These are phyloP conservation scores for Alsophila aescularia DNA, from an alignment of 2,888 invertebrate species.

Conservation along the genomic window DNA sequence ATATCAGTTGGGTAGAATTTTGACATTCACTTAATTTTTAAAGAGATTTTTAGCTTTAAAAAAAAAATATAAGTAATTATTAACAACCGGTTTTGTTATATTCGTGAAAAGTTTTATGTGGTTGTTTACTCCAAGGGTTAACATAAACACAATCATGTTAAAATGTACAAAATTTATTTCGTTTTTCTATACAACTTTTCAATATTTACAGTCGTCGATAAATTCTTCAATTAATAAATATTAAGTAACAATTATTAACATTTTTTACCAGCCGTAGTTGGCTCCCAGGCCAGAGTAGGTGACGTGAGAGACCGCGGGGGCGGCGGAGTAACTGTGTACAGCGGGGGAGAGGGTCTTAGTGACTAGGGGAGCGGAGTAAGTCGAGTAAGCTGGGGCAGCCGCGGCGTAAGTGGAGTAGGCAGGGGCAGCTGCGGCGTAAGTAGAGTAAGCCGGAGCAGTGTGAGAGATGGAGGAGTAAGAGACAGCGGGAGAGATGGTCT, in stretches of 20 bases:
- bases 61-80: no score
- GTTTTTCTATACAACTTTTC: constrained; percentile 25
- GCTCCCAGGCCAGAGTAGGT: constrained; percentile 85
- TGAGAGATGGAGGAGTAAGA: constrained; percentile 67
- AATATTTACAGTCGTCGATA: constrained; percentile 39
- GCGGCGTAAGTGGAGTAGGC: constrained; percentile 61
- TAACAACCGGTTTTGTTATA: no score
- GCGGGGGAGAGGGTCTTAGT: constrained; percentile 49
- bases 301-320: constrained; percentile 86
- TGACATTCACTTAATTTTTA: no score
- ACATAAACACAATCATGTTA: neutral
- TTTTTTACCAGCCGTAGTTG: constrained; percentile 70
- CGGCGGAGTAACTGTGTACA: constrained; percentile 76
- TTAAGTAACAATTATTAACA: constrained; percentile 32
- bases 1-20: no score
- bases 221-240: constrained; percentile 37
- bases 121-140: no score
- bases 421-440: constrained; percentile 54
- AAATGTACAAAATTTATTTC: constrained; percentile 39
- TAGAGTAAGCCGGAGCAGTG: constrained; percentile 48
- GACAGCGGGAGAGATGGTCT: constrained; percentile 57
- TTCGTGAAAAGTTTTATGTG: no score
- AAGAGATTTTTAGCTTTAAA: no score
- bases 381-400: constrained; percentile 44
- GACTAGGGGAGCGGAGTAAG: constrained; percentile 71